A percentile compares a stretch with the other conserved stretches of the same genome.
phyloP scores from a whole-genome alignment of 2,888 invertebrate genomes.

The Nemotelus nigrinus region DNA sequence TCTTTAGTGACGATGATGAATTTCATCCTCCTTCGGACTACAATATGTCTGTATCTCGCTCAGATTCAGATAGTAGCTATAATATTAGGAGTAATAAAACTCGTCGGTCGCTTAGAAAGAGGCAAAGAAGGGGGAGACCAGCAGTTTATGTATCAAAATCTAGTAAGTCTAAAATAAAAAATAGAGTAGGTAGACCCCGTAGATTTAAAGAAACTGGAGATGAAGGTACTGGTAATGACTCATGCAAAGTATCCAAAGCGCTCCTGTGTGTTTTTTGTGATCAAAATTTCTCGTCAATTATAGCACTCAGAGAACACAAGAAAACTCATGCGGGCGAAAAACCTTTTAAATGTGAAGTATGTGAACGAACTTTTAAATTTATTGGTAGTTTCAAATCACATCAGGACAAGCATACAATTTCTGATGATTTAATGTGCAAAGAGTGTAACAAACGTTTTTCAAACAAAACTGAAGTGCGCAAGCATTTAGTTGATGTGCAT shows the following conservation, averaged over 20 bases:
- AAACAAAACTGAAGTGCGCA: constrained; percentile 59
- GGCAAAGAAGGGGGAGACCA: neutral
- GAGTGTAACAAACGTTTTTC: constrained; percentile 58
- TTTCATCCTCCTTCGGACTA: constrained; percentile 63
- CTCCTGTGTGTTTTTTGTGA: constrained; percentile 65
- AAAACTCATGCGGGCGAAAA: constrained; percentile 64
- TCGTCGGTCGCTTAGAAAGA: constrained; percentile 49
- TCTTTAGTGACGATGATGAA: constrained; percentile 61
- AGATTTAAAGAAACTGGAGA: constrained; percentile 20
- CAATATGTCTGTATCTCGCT: constrained; percentile 57
- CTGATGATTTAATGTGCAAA: constrained; percentile 54
- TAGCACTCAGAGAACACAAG: constrained; percentile 67
- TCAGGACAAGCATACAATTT: constrained; percentile 62
- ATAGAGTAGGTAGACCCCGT: neutral
- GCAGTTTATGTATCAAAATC: neutral
- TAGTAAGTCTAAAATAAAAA: neutral
- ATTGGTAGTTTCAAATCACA: constrained; percentile 64
- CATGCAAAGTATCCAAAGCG: constrained; percentile 50
- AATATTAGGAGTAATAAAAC: constrained; percentile 52
- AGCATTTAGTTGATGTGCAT: constrained; percentile 61
- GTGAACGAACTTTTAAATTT: constrained; percentile 65
- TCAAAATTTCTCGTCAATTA: constrained; percentile 66
- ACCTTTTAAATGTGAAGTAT: constrained; percentile 63
- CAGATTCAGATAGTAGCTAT: constrained; percentile 58
- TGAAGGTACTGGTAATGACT: constrained; percentile 1